Conservation (phyloP, 1,140 invertebrate genomes). For the Caerostris darwini region DNA sequence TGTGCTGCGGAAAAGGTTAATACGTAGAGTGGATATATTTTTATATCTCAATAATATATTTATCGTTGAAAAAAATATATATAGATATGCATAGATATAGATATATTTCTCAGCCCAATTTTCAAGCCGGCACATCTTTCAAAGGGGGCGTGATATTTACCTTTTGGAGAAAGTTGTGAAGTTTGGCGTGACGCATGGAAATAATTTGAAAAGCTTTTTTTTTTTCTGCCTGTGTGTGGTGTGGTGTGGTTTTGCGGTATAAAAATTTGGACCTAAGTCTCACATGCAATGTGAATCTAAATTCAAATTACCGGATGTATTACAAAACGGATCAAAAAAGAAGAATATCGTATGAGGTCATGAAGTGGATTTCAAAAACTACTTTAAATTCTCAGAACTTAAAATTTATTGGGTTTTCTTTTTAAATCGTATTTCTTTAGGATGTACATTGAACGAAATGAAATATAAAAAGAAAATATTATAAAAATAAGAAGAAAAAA, state of each 20-base stretch:
- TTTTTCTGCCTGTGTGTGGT: background rate
- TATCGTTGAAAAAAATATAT: background rate
- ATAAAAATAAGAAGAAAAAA: too few relatives aligned
- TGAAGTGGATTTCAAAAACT: too few relatives aligned
- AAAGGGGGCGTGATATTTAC: conserved; percentile 49
- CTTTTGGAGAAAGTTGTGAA: conserved; percentile 27
- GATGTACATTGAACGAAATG: too few relatives aligned
- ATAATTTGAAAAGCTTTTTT: background rate
- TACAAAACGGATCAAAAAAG: too few relatives aligned
- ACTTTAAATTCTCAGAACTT: too few relatives aligned
- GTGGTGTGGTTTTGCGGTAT: background rate
- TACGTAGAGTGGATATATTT: conserved; percentile 47
- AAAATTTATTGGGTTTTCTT: too few relatives aligned
- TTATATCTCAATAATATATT: conserved; percentile 64
- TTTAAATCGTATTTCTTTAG: too few relatives aligned
- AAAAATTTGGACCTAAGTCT: background rate
- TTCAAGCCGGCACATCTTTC: conserved; percentile 1
- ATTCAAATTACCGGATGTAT: too few relatives aligned
- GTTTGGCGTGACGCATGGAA: background rate
- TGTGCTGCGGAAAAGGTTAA: conserved; percentile 30
- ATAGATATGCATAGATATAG: background rate
- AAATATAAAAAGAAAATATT: too few relatives aligned
- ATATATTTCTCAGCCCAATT: background rate
- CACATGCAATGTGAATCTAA: background rate
- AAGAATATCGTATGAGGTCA: too few relatives aligned